phyloP scores from a whole-genome alignment of 2,797 vertebrate species.

The Spinus olivaceus region DNA sequence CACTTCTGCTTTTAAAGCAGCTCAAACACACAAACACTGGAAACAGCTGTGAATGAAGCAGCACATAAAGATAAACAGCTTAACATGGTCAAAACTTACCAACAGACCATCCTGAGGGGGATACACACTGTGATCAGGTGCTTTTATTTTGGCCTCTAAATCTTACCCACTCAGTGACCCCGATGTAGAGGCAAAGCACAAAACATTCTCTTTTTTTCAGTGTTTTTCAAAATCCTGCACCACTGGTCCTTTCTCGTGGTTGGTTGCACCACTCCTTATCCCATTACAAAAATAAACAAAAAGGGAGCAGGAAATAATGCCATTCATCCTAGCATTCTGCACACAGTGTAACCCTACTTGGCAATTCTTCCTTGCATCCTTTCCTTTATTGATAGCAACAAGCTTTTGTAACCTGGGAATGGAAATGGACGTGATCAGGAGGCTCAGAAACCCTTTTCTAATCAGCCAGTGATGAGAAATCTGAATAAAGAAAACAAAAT shows the following conservation, averaged over 20 bases:
- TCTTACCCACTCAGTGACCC: background rate
- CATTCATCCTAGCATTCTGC: background rate
- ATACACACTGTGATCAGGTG: background rate
- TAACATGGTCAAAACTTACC: background rate
- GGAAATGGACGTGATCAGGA: background rate
- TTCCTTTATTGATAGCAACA: background rate
- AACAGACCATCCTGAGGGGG: background rate
- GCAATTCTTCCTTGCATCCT: background rate
- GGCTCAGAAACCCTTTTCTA: background rate
- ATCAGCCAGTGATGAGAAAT: background rate
- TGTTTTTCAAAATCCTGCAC: background rate
- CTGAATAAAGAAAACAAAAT: background rate
- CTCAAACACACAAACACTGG: background rate
- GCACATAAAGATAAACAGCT: background rate
- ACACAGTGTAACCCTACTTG: background rate
- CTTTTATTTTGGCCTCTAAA: background rate
- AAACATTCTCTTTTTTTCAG: background rate
- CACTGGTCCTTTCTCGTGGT: background rate
- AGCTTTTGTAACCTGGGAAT: background rate
- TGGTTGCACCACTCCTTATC: background rate
- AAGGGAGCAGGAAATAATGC: background rate
- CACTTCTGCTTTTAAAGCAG: background rate
- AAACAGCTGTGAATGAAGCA: background rate
- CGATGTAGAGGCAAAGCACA: background rate
- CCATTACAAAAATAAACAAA: constrained; percentile 24